Percentiles rank a stretch among this genome's conserved stretches.
Conservation (phyloP, 2,888 invertebrate species). For the Ormia ochracea region DNA sequence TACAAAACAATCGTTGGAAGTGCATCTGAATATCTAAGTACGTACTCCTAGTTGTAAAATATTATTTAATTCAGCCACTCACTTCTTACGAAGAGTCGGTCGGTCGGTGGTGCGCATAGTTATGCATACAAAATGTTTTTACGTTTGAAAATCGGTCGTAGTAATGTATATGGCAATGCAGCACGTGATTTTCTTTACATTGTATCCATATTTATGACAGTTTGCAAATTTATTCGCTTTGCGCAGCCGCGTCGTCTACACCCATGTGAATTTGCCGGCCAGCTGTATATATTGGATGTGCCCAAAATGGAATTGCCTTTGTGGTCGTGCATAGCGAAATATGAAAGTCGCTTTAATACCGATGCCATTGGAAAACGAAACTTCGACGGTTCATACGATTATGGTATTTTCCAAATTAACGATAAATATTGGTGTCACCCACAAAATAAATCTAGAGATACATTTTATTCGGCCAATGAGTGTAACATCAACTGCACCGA, state of each 20-base stretch:
- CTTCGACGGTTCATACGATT: conserved; percentile 77
- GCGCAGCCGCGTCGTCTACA: conserved; percentile 66
- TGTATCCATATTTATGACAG: conserved; percentile 54
- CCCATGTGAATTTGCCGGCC: conserved; percentile 71
- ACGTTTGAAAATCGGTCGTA: not conserved
- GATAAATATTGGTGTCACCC: conserved; percentile 75
- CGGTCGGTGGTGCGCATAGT: not conserved
- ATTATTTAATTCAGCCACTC: not conserved
- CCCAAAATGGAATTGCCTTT: conserved; percentile 70
- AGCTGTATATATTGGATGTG: conserved; percentile 73
- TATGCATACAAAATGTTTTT: conserved; percentile 5
- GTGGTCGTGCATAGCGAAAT: conserved; percentile 73
- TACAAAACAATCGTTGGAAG: conserved; percentile 2
- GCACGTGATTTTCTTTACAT: conserved; percentile 53
- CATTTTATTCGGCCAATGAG: conserved; percentile 68
- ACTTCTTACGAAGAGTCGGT: conserved; percentile 3
- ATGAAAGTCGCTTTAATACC: conserved; percentile 77
- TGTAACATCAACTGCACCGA: conserved; percentile 72
- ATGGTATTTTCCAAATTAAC: conserved; percentile 76
- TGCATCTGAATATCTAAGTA: not conserved
- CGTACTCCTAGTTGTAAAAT: not conserved
- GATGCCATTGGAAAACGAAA: conserved; percentile 77
- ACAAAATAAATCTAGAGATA: conserved; percentile 63
- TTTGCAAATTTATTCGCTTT: conserved; percentile 38
- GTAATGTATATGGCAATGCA: not conserved